A percentile compares a stretch with the other conserved stretches of the same genome.
These are phyloP conservation scores for Glomeris marginata DNA, from an alignment of 2,888 invertebrate species.

Conservation along the genomic window DNA sequence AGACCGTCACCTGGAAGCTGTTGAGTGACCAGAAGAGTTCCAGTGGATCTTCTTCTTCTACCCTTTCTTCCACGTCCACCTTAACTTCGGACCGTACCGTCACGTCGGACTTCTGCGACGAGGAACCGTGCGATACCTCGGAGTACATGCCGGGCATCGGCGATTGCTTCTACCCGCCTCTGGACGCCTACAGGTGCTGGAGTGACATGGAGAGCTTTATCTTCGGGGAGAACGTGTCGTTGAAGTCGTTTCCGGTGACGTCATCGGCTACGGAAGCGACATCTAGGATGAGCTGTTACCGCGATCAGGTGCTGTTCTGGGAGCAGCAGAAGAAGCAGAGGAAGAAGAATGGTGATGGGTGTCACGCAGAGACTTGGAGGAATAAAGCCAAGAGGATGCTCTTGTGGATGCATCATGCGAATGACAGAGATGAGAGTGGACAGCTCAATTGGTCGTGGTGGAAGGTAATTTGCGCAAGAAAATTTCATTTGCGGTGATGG, in stretches of 20 bases:
- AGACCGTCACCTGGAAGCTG: conserved; percentile 14
- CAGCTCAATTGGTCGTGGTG: conserved; percentile 19
- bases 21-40: conserved; percentile 6
- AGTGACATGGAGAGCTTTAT: conserved; percentile 22
- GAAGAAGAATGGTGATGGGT: conserved; percentile 7
- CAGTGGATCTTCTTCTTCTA: too few species aligned
- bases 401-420: conserved; percentile 21
- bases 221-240: conserved; percentile 12
- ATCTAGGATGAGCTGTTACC: conserved; percentile 21
- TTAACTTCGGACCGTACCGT: too few species aligned
- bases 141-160: too few species aligned
- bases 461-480: conserved; percentile 23
- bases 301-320: conserved; percentile 22
- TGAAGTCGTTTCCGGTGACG: not conserved
- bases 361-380: conserved; percentile 15
- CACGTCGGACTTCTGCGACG: too few species aligned
- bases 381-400: conserved; percentile 23
- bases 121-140: too few species aligned
- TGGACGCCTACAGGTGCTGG: conserved; percentile 16
- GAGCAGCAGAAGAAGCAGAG: conserved; percentile 20
- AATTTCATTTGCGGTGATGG: too few species aligned
- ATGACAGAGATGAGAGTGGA: conserved; percentile 12
- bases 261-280: conserved; percentile 3
- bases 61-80: too few species aligned
- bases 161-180: not conserved